Base-by-base conservation (phyloP, 2,888 invertebrate genomes). In the Drosophila colorata region DNA sequence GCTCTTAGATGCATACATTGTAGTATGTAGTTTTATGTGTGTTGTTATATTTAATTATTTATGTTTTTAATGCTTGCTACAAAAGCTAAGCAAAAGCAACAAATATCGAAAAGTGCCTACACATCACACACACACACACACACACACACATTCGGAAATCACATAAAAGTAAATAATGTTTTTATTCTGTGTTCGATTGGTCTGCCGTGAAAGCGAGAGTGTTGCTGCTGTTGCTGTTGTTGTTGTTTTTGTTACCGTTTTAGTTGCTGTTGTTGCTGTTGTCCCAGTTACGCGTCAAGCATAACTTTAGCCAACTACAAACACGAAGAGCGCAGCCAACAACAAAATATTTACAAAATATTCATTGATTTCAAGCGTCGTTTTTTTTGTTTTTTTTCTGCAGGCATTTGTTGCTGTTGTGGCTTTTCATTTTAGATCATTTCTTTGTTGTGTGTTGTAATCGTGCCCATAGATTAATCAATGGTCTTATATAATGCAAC, bases 221-320 rank as follows among this genome's bases (percentile, higher is more conserved):
- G 64, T 71, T 79, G 64, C 64, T 20, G 56, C n/a, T 37, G n/a
- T 52, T 47, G 55, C 2, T 56, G 56, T 1, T 71, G 47, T n/a
- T 53, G 52, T 3, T 53, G 37, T 8, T 46, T 35, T 11, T 56
- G 40, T 16, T 46, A 51, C 8, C 44, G 33, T 9, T 18, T 31
- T 6, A 59, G 52, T 14, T 49, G 35, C 40, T 63, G 47, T 28
- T 65, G 58, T 56, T 70, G 63, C 44, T 60, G 69, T 20, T 81
- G 84, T 84, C 88, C 84, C 88, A 88, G 85, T 87, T 88, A 84
- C 84, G 88, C 84, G 87, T 47, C 74, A 78, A 84, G 88, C 84
- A 84, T 84, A 84, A 88, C 87, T 88, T 87, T 78, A 61, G 56
- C 67, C 78, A 80, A 61, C 60, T 65, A 58, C 69, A 59, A 63